These are phyloP conservation scores for Thalassophryne amazonica DNA, from an alignment of 2,797 vertebrate species.

Conservation along the genomic window DNA sequence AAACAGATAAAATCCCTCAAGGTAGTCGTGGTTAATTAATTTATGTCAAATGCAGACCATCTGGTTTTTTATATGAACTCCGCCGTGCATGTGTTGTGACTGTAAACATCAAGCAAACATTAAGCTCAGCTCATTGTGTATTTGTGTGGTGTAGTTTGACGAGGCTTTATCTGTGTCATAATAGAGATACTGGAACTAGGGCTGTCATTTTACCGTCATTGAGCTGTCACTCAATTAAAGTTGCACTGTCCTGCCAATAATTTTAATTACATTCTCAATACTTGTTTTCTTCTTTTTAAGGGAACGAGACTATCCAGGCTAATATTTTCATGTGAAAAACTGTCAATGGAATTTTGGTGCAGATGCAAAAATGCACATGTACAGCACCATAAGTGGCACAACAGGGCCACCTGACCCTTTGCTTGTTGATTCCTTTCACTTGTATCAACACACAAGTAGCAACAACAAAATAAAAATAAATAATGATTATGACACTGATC, in stretches of 20 bases:
- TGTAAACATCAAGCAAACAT: conserved; percentile 25
- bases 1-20: conserved; percentile 60
- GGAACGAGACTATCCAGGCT: conserved; percentile 53
- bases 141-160: conserved; percentile 29
- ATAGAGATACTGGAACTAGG: conserved; percentile 24
- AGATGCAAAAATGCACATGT: conserved; percentile 4
- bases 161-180: conserved; percentile 46
- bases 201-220: conserved; percentile 60
- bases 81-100: conserved; percentile 27
- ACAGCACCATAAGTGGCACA: too few species aligned
- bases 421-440: too few species aligned
- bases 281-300: conserved; percentile 71
- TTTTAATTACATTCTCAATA: conserved; percentile 80
- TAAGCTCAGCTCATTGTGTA: conserved; percentile 30
- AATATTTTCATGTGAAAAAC: conserved; percentile 28
- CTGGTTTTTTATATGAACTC: conserved; percentile 38
- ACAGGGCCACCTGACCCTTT: too few species aligned
- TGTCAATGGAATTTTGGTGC: conserved; percentile 15
- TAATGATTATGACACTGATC: too few species aligned
- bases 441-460: too few species aligned
- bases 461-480: too few species aligned
- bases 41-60: conserved; percentile 58
- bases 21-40: conserved; percentile 65
- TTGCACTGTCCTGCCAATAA: conserved; percentile 75
- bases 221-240: conserved; percentile 75